Base-by-base conservation (phyloP, 2,113 vertebrate species). In the Chionodraco myersi region DNA sequence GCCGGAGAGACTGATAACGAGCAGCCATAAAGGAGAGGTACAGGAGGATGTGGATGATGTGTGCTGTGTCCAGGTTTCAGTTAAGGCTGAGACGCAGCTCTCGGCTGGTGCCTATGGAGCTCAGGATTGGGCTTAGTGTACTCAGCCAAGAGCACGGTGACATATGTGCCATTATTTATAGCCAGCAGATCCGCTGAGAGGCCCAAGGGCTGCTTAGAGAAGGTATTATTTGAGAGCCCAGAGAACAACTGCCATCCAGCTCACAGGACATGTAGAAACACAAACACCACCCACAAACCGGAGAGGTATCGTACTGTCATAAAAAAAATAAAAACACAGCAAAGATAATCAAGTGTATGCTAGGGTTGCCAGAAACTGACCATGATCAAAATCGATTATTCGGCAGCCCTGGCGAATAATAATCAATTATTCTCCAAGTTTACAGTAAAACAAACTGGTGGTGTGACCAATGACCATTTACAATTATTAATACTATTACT, bases 101-200 rank as follows among this genome's bases (percentile, higher is more conserved):
- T 69, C 34, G 41, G 48, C 45, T 30, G 59, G 63, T 52, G 66
- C 72, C 71, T 58, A 10, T 66, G 68, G 65, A 82, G 83, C 86
- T 87, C 84, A 87, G 74, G 65, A 70, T 59, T 57, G 49, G 67
- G 79, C 79, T 90, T 91, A 90, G 73, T 52, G 84, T 51, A 71
- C 68, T 90, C 79, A 87, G 87, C 71, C 74, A 49, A 74, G 67
- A 86, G 77, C 79, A 79, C n/a, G 54, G 67, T 72, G 87, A 91
- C 90, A 92, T 91, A 88, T 90, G 88, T 89, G 82, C 36, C 77
- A 82, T 88, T 92, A 91, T 92, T 92, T 94, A 93, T 93, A 92
- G 90, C 87, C 84, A 76, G 77, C 67, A 89, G 80, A 92, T 89
- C 86, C 79, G 70, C 78, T 89, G 86, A 89, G 81, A 87, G 83